These are phyloP conservation scores for Taenioides sp. DNA, from an alignment of 2,797 vertebrate genomes.

Conservation along the genomic window DNA sequence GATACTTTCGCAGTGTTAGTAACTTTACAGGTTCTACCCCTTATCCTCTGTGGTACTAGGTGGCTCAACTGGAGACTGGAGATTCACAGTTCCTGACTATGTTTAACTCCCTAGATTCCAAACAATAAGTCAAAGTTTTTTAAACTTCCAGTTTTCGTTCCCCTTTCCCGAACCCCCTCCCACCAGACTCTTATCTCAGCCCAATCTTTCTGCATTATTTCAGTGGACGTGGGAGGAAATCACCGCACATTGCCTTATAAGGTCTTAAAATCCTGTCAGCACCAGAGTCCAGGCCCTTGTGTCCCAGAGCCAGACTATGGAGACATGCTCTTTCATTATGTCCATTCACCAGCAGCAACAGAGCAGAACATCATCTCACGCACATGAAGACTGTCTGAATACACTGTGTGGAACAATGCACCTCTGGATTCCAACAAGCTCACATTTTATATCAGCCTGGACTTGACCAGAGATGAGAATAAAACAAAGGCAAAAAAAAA, in stretches of 20 bases:
- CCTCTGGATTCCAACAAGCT: background rate
- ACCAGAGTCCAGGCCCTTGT: slow-evolving; percentile 63
- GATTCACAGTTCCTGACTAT: background rate
- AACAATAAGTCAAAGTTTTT: background rate
- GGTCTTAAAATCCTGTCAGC: slow-evolving; percentile 58
- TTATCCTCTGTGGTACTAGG: background rate
- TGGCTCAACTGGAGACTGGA: background rate
- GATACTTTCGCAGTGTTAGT: background rate
- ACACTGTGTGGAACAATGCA: background rate
- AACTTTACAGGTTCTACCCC: background rate
- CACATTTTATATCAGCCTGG: background rate
- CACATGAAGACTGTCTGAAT: background rate
- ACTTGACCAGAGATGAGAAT: background rate
- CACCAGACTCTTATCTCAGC: slow-evolving; percentile 7
- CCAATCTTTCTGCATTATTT: slow-evolving; percentile 25
- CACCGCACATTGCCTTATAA: slow-evolving; percentile 69
- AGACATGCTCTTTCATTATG: slow-evolving; percentile 2
- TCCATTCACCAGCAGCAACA: slow-evolving; percentile 4
- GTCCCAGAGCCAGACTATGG: slow-evolving; percentile 39
- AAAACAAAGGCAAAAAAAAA: slow-evolving; percentile 1
- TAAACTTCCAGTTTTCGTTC: background rate
- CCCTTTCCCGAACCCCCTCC: background rate
- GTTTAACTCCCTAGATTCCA: background rate
- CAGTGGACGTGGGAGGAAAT: slow-evolving; percentile 69
- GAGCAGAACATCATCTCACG: slow-evolving; percentile 24